Conservation (phyloP, 2,113 vertebrate species). For the Cyphomyrus discorhynchus region DNA sequence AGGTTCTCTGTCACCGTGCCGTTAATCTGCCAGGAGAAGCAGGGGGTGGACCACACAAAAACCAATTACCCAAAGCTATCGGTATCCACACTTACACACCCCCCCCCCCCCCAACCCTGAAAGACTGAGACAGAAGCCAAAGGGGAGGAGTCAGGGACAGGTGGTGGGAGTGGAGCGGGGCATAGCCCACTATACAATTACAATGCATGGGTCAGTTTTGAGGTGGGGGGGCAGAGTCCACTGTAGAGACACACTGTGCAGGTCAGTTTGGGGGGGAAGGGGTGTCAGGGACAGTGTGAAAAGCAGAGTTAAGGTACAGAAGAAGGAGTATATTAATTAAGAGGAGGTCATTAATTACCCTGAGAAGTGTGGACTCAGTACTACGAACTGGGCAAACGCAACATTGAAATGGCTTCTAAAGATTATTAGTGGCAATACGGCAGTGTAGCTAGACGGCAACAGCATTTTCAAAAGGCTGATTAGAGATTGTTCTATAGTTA, state of each 20-base stretch:
- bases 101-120: background rate
- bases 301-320: background rate
- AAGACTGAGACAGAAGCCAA: background rate
- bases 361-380: background rate
- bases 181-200: too few species aligned
- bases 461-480: background rate
- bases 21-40: constrained; percentile 72
- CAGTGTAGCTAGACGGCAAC: background rate
- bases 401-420: background rate
- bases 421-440: background rate
- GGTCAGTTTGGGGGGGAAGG: too few species aligned
- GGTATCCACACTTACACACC: background rate
- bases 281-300: background rate
- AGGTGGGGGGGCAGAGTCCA: too few species aligned
- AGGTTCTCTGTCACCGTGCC: constrained; percentile 96
- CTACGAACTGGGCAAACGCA: background rate
- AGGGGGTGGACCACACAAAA: background rate
- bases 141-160: background rate
- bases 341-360: background rate
- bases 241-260: too few species aligned
- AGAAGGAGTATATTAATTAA: background rate
- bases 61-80: background rate
- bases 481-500: background rate
- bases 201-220: too few species aligned
- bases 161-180: too few species aligned